These are phyloP conservation scores for Eristalis intricaria DNA, from an alignment of 2,888 invertebrate genomes.

Conservation along the genomic window DNA sequence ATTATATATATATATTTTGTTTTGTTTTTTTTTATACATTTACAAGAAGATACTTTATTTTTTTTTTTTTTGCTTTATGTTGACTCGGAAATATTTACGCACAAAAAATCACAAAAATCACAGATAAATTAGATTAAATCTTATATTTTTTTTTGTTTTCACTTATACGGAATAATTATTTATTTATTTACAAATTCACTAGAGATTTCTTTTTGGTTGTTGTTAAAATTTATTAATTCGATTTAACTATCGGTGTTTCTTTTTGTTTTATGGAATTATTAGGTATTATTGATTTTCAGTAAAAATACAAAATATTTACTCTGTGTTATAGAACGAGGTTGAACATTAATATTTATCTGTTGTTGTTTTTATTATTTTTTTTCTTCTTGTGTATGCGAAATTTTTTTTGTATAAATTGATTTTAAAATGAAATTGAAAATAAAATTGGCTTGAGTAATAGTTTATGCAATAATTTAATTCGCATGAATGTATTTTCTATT, in stretches of 20 bases:
- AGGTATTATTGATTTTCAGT: slow-evolving; percentile 57
- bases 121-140: slow-evolving; percentile 74
- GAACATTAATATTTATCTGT: slow-evolving; percentile 13
- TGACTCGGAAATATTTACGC: slow-evolving; percentile 75
- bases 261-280: slow-evolving; percentile 62
- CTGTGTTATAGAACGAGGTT: slow-evolving; percentile 51
- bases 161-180: slow-evolving; percentile 38
- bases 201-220: slow-evolving; percentile 31
- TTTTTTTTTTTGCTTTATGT: slow-evolving; percentile 13
- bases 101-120: slow-evolving; percentile 75
- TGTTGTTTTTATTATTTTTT: too few species aligned
- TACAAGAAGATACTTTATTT: slow-evolving; percentile 41
- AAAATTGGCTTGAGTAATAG: slow-evolving; percentile 58
- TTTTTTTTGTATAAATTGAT: slow-evolving; percentile 33
- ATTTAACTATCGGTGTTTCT: slow-evolving; percentile 60
- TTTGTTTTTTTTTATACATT: slow-evolving; percentile 34
- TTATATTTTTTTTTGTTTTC: slow-evolving; percentile 28
- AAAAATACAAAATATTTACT: slow-evolving; percentile 57
- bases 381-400: slow-evolving; percentile 10
- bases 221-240: slow-evolving; percentile 53
- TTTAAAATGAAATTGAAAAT: slow-evolving; percentile 28
- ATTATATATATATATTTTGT: slow-evolving; percentile 23
- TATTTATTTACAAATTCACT: slow-evolving; percentile 66
- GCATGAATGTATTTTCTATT: slow-evolving; percentile 39
- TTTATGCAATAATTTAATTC: slow-evolving; percentile 50